Base-by-base conservation (phyloP, 2,888 invertebrate genomes). In the Pyralis farinalis region DNA sequence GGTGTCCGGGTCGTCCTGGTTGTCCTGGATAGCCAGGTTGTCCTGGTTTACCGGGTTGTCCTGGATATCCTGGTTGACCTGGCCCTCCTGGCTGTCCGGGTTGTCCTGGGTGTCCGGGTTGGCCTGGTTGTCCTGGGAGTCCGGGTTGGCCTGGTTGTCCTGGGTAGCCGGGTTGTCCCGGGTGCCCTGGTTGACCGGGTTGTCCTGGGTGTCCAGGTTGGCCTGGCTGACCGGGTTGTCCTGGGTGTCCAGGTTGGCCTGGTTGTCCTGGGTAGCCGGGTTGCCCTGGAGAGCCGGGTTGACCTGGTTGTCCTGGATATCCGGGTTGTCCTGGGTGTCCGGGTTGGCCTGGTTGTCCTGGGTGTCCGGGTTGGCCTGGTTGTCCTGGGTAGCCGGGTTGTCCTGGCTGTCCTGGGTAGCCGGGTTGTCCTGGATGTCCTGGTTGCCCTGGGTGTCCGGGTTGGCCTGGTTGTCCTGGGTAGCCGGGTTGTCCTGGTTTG, bases 91-190 rank as follows among this genome's bases (percentile, higher is more conserved):
- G 28, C 53, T 45, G 34, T 30, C 48, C 51, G 3, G 52, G 46
- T 3, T 34, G 11, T 5, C 46, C 61, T 3, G 64, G 58, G 0
- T 52, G 40, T 12, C 63, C 57, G 7, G 61, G 63, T 0, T 55
- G 38, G n/a, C 70, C 60, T 0, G 63, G 69, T 0, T 40, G 69
- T 84, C 47, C 74, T 82, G 62, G 91, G 81, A 29, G 64, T 82
- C 59, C 67, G 84, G 58, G 91, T 0, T 49, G 22, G 8, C 57
- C 68, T 1, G 74, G 65, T 20, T 43, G 36, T 2, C 51, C 65
- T 11, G 64, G 66, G 7, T 40, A 12, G 8, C 42, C 57, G 12
- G 40, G 58, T 0, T 53, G 12, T 10, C 52, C 49, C 0, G 50
- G 49, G 1, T 42, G 28, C 12, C 51, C 53, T 16, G 56, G 47